Percentiles rank a stretch among this genome's conserved stretches.
phyloP scores from a whole-genome alignment of 2,797 vertebrate genomes.

The Lates japonicus region DNA sequence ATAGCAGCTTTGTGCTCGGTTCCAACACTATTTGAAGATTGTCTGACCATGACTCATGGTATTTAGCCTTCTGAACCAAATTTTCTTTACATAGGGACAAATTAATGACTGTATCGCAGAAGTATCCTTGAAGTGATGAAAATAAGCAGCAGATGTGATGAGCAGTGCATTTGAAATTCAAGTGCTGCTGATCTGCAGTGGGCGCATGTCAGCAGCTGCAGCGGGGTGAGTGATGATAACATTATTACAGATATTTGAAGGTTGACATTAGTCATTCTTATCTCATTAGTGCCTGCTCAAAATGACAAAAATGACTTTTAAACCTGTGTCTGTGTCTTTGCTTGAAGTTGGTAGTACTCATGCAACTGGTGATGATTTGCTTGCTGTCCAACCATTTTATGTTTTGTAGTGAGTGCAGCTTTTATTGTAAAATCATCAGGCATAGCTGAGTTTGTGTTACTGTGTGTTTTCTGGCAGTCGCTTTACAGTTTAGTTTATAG shows the following conservation, averaged over 20 bases:
- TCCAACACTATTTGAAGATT: conserved; percentile 11
- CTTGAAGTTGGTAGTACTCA: conserved; percentile 4
- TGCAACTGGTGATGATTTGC: background rate
- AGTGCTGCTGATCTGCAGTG: conserved; percentile 42
- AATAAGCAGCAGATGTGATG: conserved; percentile 36
- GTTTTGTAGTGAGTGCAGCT: background rate
- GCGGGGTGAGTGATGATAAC: conserved; percentile 38
- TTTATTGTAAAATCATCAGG: conserved; percentile 3
- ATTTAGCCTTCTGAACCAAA: conserved; percentile 38
- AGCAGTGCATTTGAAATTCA: conserved; percentile 27
- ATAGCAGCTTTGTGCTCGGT: background rate
- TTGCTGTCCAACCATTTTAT: background rate
- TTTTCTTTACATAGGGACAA: conserved; percentile 28
- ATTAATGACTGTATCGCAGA: conserved; percentile 25
- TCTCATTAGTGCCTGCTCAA: conserved; percentile 43
- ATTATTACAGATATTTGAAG: conserved; percentile 45
- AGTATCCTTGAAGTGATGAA: conserved; percentile 17
- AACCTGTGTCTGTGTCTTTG: conserved; percentile 23
- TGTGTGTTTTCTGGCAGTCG: background rate
- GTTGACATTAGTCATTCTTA: conserved; percentile 52
- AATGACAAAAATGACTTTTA: conserved; percentile 47
- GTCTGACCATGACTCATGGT: conserved; percentile 2
- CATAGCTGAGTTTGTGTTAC: background rate
- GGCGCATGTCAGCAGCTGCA: conserved; percentile 24
- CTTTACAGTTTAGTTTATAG: background rate